Evolutionary conservation across 2,888 invertebrate species (phyloP), one percentile per base, ranked within the genome.

Genomic region (Steromphala cineraria): DNA sequence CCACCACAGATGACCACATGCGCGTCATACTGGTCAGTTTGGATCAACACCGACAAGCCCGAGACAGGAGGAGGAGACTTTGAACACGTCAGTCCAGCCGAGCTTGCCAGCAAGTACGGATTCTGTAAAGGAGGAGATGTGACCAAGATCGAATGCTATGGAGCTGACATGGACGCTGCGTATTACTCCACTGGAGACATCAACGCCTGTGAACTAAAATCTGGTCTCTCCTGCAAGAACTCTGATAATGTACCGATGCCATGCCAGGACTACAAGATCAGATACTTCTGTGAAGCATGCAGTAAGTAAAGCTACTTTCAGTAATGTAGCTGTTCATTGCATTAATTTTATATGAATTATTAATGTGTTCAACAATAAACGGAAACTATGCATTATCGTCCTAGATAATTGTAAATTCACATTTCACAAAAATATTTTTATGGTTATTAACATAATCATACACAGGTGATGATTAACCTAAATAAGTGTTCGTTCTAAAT

Each of bases 221-320:
- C 94, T 10, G 97, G 97, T 0, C 94, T 97, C 0, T 92, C 95
- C 3, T 97, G 97, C 91, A 79, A 82, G 10, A 87, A 86, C 53
- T 80, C 62, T 5, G 87, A 89, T 56, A 88, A 88, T 62, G 81
- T 75, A 80, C 88, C 88, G 15, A 80, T 86, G 56, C 81, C 84
- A 2, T 92, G 92, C 80, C 79, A 82, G 24, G 91, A 92, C 80
- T 92, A 90, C 85, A 87, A 89, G 83, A 85, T 91, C 46, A 85
- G 89, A 81, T 90, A 90, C 82, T 86, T 86, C 78, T 91, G 91
- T 79, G 87, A 87, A 74, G 78, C 53, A 17, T 67, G 40, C 36
- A 17, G 17, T 74, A 67, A 15, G 10, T 28, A 19, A 5, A 46
- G 5, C 46, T 13, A 5, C 46, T 8, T 46, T 4, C 13, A 46